Conservation (phyloP, 2,797 vertebrate species). For the Huso huso region DNA sequence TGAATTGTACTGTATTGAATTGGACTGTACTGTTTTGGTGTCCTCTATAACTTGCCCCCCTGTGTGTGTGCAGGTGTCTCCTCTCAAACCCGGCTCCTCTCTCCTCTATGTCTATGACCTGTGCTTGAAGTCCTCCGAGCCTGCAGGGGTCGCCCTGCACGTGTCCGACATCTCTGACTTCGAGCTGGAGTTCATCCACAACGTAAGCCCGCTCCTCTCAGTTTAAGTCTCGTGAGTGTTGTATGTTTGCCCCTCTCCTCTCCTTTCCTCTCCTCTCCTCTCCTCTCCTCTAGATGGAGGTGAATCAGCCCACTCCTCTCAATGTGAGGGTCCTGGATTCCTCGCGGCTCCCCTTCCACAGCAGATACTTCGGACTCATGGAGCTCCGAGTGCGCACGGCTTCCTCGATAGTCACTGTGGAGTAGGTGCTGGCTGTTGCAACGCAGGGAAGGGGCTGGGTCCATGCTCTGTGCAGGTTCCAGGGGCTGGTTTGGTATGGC, state of each 20-base stretch:
- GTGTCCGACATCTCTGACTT: conserved; percentile 52
- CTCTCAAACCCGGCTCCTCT: conserved; percentile 41
- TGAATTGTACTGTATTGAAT: too few species aligned
- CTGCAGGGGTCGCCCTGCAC: conserved; percentile 34
- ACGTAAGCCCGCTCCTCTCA: conserved; percentile 33
- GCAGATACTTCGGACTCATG: conserved; percentile 50
- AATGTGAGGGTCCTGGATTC: conserved; percentile 44
- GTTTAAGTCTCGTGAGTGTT: neutral
- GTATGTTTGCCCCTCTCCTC: neutral
- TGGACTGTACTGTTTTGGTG: neutral
- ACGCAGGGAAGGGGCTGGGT: neutral
- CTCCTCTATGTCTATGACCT: conserved; percentile 48
- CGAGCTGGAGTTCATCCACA: conserved; percentile 51
- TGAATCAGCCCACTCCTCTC: conserved; percentile 43
- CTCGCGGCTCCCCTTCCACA: conserved; percentile 38
- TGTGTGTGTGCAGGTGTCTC: conserved; percentile 36
- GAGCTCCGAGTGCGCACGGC: conserved; percentile 44
- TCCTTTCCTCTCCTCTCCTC: neutral
- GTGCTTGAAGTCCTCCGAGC: conserved; percentile 44
- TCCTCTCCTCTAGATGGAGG: conserved; percentile 41
- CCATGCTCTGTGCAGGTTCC: neutral
- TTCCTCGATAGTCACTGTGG: conserved; percentile 44
- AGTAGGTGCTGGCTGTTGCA: conserved; percentile 32
- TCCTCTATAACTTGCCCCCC: neutral
- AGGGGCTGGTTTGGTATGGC: neutral